Base-by-base conservation (phyloP, 2,888 invertebrate species). In the Temnothorax ravouxi region DNA sequence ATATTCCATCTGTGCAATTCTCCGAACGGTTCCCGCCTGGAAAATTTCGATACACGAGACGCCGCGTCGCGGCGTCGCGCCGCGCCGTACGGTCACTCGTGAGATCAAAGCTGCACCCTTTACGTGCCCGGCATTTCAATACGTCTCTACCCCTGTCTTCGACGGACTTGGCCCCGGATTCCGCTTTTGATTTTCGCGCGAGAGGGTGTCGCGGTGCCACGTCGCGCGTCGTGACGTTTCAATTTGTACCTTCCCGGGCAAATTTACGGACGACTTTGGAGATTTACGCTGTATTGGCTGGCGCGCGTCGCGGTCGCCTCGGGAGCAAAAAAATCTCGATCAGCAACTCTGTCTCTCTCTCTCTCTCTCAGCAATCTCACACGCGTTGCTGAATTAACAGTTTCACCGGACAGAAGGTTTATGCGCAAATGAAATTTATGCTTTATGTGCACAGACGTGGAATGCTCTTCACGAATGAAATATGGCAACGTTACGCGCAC, bases 31-130 rank as follows among this genome's bases (percentile, higher is more conserved):
- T 89, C 86, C 88, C 90, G 89, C 89, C 88, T 90, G 88, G 90
- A 88, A 91, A 91, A 91, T 91, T 91, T 91, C 91, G 88, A 91
- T 91, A 87, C 90, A 90, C 90, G 88, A 92, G 90, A 89, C 89
- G 91, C 87, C 29, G 29, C 29, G 29, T 1, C 25, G 25, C 25
- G 25, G 29, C 29, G 29, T 1, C 25, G 25, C 25, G 25, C 29
- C 29, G 29, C 29, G 29, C 29, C 89, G 91, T 88, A 91, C 91
- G 89, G 90, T 91, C 92, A 90, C 88, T 89, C 89, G 87, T 90
- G 85, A 89, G 88, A 93, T 93, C 92, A 93, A 93, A 93, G 92
- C 79, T 80, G 85, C 88, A 89, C 84, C 87, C 84, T 84, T 75
- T 83, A 86, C 90, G 88, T 90, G 88, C 88, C 85, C 87, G 88